These are phyloP conservation scores for Gryllus bimaculatus DNA, from an alignment of 1,140 invertebrate genomes.

Conservation along the genomic window DNA sequence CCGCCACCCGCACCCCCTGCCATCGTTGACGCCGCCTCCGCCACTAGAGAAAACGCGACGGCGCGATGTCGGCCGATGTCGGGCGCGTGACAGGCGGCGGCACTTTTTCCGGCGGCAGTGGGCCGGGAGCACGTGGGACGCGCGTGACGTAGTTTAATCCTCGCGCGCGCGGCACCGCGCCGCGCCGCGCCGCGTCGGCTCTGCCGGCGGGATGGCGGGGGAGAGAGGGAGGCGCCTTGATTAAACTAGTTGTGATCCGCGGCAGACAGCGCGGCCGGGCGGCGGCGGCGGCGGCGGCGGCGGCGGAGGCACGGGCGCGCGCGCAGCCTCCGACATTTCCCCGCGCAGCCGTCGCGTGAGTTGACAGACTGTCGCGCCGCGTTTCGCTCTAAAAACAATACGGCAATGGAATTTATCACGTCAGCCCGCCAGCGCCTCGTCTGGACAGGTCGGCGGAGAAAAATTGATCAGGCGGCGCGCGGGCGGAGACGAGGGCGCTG, in stretches of 20 bases:
- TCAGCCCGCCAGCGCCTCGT: neutral
- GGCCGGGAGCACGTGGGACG: too few relatives aligned
- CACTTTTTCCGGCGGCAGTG: too few relatives aligned
- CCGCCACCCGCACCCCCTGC: too few relatives aligned
- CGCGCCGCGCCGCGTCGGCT: too few relatives aligned
- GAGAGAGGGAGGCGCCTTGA: neutral
- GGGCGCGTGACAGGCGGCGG: too few relatives aligned
- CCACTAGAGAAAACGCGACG: too few relatives aligned
- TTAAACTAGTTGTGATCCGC: conserved; percentile 7
- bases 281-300: neutral
- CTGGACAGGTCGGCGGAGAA: conserved; percentile 15
- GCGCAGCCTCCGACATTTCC: neutral
- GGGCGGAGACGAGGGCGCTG: neutral
- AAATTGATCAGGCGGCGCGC: conserved; percentile 7
- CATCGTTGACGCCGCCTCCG: too few relatives aligned
- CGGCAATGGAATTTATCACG: conserved; percentile 18
- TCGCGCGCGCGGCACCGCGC: too few relatives aligned
- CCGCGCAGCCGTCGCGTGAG: neutral
- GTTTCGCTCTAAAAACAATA: conserved; percentile 18
- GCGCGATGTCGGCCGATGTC: too few relatives aligned
- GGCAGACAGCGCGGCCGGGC: neutral
- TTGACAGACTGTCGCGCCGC: conserved; percentile 14
- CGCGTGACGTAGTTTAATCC: too few relatives aligned
- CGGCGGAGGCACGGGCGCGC: neutral
- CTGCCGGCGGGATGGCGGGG: neutral